A percentile compares a stretch with the other conserved stretches of the same genome.
Evolutionary conservation across 2,797 vertebrate genomes (phyloP).

Genomic region (Heteromormyrus szaboi): DNA sequence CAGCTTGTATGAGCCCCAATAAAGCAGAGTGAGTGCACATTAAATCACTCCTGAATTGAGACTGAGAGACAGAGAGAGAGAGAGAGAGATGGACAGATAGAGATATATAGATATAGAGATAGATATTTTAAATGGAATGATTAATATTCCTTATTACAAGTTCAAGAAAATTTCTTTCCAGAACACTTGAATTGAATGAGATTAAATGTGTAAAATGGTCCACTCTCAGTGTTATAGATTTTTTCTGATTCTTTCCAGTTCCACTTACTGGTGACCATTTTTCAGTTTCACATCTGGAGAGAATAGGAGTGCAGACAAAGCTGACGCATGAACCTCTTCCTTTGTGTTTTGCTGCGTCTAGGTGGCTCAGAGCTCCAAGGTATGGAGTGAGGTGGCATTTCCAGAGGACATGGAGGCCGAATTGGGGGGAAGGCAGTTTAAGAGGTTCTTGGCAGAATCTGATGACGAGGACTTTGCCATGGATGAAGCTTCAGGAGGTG

Average conservation of each 20-base stretch:
- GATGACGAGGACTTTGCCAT: slow-evolving; percentile 67
- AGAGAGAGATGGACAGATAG: background rate
- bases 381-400: slow-evolving; percentile 65
- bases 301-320: background rate
- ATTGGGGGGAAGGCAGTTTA: slow-evolving; percentile 39
- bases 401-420: slow-evolving; percentile 61
- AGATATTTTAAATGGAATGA: background rate
- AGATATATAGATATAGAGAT: background rate
- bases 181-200: background rate
- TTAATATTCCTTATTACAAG: background rate
- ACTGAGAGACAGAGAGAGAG: background rate
- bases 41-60: background rate
- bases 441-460: slow-evolving; percentile 47
- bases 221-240: background rate
- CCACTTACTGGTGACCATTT: background rate
- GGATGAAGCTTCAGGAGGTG: slow-evolving; percentile 67
- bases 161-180: background rate
- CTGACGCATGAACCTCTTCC: background rate
- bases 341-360: slow-evolving; percentile 32
- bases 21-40: background rate
- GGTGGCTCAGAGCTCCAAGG: slow-evolving; percentile 66
- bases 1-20: background rate
- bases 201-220: background rate
- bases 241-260: background rate
- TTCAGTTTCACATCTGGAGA: background rate